These are phyloP conservation scores for Selenia dentaria DNA, from an alignment of 2,888 invertebrate species.

Conservation along the genomic window DNA sequence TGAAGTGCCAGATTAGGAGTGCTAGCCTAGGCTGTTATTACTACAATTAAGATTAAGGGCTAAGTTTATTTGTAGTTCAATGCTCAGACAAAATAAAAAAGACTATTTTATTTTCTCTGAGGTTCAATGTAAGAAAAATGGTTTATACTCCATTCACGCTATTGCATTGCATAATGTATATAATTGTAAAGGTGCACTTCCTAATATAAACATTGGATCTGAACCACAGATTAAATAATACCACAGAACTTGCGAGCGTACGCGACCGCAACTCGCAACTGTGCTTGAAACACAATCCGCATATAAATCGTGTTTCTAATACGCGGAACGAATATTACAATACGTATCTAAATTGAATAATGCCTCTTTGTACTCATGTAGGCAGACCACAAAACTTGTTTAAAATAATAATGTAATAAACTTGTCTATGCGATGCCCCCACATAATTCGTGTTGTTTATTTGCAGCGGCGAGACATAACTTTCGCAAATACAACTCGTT, in stretches of 20 bases:
- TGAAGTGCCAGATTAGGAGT: too few species aligned
- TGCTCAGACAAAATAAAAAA: too few species aligned
- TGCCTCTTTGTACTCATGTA: conserved; percentile 10
- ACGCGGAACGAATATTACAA: conserved; percentile 24
- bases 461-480: conserved; percentile 74
- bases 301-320: conserved; percentile 42
- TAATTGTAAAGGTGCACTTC: too few species aligned
- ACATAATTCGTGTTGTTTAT: conserved; percentile 33
- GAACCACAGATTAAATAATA: conserved; percentile 24
- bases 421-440: not conserved
- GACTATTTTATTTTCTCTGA: too few species aligned
- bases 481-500: conserved; percentile 88
- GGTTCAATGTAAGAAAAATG: too few species aligned
- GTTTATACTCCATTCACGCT: too few species aligned
- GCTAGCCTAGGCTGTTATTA: too few species aligned
- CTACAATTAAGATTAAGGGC: too few species aligned
- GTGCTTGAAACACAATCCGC: conserved; percentile 40
- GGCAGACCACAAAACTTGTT: conserved; percentile 22
- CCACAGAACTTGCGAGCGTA: conserved; percentile 23
- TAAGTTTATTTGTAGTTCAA: too few species aligned
- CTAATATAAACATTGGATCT: too few species aligned
- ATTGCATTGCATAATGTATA: too few species aligned
- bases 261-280: conserved; percentile 8
- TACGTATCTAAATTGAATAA: conserved; percentile 22
- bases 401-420: not conserved